Base-by-base conservation (phyloP, 2,888 invertebrate species). In the Seira ritae region DNA sequence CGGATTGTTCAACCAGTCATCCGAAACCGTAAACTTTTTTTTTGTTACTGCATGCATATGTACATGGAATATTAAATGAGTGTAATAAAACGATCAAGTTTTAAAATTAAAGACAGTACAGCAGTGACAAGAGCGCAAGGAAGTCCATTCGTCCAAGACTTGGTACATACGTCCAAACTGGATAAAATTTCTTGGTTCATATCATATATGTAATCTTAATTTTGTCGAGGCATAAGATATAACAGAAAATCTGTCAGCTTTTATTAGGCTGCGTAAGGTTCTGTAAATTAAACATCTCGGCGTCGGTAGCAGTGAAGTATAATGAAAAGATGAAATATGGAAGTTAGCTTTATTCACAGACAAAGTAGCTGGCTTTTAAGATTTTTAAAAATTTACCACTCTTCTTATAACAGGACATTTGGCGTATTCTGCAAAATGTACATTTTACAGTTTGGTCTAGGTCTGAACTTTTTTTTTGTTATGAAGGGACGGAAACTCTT, bases 61-160 rank as follows among this genome's bases (percentile, higher is more conserved):
- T 55, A 60, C 23, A 72, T 68, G 55, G 67, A 72, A 79, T 79
- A 79, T 79, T 79, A 79, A 79, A 69, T 55, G 67, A 50, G 81
- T 31, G 75, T 75, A 81, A 81, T 81, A 81, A 81, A 81, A 81
- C 81, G 74, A 80, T 80, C 80, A 81, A 75, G 24, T 81, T 76
- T 75, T 50, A 74, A 74, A 74, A 74, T 73, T 62, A 55, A 46
- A 46, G 65, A 66, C 78, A 17, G 65, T 20, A 37, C 19, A 17
- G 15, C 17, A 15, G 3, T 55, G 55, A 55, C 15, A 17, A 2
- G 55, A 55, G 3, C 55, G 15, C 31, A 31, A 8, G 31, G 8
- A 31, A 8, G 8, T 4, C 31, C 8, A 31, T 55, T n/a, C 3
- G 55, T 55, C 6, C 12, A 55, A 12, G 15, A 12, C 3, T 2